Conservation (phyloP, 2,888 invertebrate genomes). For the Quadriops clusia region DNA sequence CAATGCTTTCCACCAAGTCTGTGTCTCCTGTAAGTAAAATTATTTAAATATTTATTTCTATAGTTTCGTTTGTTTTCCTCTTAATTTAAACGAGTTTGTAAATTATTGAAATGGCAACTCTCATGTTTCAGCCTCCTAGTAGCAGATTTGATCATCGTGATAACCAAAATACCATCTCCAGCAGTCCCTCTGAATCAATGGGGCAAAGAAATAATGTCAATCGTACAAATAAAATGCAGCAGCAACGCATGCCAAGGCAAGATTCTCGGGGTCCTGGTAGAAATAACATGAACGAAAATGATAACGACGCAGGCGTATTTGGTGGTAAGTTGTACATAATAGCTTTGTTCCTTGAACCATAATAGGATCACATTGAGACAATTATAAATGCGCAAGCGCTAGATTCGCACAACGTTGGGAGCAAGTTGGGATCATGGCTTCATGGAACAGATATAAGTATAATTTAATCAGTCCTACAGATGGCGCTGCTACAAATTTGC, state of each 20-base stretch:
- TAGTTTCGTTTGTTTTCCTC: conserved; percentile 1
- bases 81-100: not conserved
- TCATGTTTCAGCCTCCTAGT: conserved; percentile 31
- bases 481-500: too few species aligned
- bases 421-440: too few species aligned
- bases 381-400: too few species aligned
- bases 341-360: too few species aligned
- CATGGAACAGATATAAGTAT: too few species aligned
- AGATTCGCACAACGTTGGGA: too few species aligned
- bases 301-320: conserved; percentile 15
- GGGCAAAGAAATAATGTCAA: conserved; percentile 19
- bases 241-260: conserved; percentile 25
- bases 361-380: too few species aligned
- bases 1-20: conserved; percentile 30
- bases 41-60: conserved; percentile 1
- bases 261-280: conserved; percentile 26
- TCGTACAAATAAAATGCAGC: conserved; percentile 14
- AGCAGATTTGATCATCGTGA: conserved; percentile 33
- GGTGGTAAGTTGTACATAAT: too few species aligned
- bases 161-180: too few species aligned
- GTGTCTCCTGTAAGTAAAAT: conserved; percentile 34
- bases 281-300: conserved; percentile 29
- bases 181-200: too few species aligned
- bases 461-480: too few species aligned
- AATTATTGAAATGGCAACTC: conserved; percentile 7